Conservation (phyloP, 2,113 vertebrate genomes). For the Notiomystis cincta region DNA sequence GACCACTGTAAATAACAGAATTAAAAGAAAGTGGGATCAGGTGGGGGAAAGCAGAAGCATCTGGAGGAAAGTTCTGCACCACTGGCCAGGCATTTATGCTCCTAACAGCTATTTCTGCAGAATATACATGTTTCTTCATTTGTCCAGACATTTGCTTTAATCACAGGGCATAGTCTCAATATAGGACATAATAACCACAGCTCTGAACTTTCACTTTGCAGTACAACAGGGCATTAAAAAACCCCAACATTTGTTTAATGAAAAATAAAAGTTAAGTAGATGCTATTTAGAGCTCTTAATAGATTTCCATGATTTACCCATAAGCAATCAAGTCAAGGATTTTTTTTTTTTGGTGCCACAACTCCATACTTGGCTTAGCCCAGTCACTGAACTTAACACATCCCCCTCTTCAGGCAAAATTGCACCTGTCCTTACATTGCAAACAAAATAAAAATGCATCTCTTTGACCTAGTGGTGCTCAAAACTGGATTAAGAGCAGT, state of each 20-base stretch:
- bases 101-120: slow-evolving; percentile 11
- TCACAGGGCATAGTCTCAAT: not conserved
- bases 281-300: not conserved
- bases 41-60: not conserved
- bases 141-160: not conserved
- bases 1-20: not conserved
- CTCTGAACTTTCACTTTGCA: not conserved
- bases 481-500: not conserved
- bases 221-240: not conserved
- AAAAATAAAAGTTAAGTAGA: not conserved
- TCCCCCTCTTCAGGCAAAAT: not conserved
- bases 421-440: not conserved
- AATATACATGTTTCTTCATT: not conserved
- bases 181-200: not conserved
- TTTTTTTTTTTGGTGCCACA: not conserved
- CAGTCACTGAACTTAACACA: not conserved
- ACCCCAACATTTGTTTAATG: not conserved
- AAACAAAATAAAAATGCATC: not conserved
- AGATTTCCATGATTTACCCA: not conserved
- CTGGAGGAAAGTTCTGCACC: slow-evolving; percentile 49
- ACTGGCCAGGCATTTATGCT: slow-evolving; percentile 1
- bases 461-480: not conserved
- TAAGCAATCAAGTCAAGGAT: not conserved
- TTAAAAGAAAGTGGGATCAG: not conserved
- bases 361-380: not conserved